Evolutionary conservation across 2,888 invertebrate genomes (phyloP).

Genomic region (Polydrusus cervinus): DNA sequence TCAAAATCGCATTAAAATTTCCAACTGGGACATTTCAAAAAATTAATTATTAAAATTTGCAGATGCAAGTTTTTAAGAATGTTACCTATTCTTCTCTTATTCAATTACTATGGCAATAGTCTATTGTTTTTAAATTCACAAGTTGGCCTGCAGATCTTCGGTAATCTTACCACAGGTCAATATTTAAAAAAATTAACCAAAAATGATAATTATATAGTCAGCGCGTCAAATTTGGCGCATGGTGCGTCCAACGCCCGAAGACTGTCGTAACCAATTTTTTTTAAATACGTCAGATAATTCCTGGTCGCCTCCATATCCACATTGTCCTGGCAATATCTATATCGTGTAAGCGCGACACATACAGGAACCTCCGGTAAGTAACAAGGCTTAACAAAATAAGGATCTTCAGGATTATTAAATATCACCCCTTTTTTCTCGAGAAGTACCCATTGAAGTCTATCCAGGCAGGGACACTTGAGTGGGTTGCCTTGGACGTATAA

Average conservation of each 20-base stretch:
- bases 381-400: background rate
- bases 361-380: background rate
- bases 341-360: background rate
- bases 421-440: background rate
- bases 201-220: background rate
- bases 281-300: background rate
- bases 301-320: background rate
- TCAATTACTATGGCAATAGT: no score
- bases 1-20: no score
- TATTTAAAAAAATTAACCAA: no score
- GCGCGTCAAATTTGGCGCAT: background rate
- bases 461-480: conserved; percentile 12
- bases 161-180: no score
- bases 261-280: background rate
- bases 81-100: no score
- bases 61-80: no score
- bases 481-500: conserved; percentile 10
- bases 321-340: background rate
- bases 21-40: no score
- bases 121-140: no score
- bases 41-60: no score
- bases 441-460: background rate
- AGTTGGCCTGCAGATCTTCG: no score
- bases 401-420: background rate
- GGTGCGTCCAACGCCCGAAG: background rate